Evolutionary conservation across 1,140 invertebrate species (phyloP).

Genomic region (Caenorhabditis briggsae): DNA sequence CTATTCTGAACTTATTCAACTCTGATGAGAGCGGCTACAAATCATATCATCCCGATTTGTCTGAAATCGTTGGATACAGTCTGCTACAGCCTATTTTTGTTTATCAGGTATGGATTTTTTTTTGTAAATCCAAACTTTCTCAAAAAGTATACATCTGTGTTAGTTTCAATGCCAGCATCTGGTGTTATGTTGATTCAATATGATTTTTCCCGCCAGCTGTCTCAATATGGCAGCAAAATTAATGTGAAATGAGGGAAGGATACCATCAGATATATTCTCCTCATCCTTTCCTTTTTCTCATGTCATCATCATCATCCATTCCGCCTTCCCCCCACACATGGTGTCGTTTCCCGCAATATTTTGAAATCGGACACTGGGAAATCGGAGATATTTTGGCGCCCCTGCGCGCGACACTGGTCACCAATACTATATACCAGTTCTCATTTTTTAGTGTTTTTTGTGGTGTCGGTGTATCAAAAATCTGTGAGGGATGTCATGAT

Average conservation of each 20-base stretch:
- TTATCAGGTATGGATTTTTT: conserved; percentile 1
- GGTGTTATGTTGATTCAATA: conserved; percentile 38
- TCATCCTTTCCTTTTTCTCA: neutral
- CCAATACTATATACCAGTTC: conserved; percentile 23
- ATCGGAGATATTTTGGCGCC: conserved; percentile 54
- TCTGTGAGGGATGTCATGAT: neutral
- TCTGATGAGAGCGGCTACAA: conserved; percentile 14
- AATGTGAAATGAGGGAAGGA: conserved; percentile 5
- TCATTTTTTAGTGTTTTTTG: neutral
- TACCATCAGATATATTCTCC: conserved; percentile 21
- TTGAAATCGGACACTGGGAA: conserved; percentile 47
- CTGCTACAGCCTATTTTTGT: conserved; percentile 17
- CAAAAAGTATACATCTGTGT: neutral
- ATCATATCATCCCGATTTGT: conserved; percentile 27
- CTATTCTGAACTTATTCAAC: neutral
- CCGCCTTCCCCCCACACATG: no score
- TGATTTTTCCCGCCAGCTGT: conserved; percentile 34
- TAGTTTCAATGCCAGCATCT: neutral
- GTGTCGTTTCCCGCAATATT: conserved; percentile 8
- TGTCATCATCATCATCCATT: neutral
- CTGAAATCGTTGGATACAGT: neutral
- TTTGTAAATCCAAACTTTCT: neutral
- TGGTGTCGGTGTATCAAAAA: conserved; percentile 7
- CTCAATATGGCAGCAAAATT: conserved; percentile 46
- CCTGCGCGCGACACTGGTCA: neutral